phyloP scores from a whole-genome alignment of 2,888 invertebrate species.

The Nipponacmea schrenckii region DNA sequence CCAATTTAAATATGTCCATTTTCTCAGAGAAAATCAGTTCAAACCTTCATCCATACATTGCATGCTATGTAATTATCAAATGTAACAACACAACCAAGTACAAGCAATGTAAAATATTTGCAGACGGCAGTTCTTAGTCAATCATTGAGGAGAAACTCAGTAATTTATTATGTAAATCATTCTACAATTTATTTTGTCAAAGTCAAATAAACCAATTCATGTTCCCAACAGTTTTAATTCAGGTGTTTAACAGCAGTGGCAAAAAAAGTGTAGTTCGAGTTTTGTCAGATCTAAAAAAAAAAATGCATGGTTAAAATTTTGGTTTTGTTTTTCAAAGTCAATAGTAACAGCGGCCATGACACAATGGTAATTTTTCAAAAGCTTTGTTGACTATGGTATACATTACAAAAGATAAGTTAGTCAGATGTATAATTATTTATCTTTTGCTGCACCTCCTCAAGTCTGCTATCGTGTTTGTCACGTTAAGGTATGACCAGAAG shows the following conservation, averaged over 20 bases:
- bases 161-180: conserved; percentile 1
- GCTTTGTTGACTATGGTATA: background rate
- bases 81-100: no score
- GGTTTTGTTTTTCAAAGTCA: conserved; percentile 1
- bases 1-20: no score
- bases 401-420: conserved; percentile 6
- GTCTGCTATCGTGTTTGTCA: background rate
- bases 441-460: background rate
- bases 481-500: background rate
- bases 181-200: background rate
- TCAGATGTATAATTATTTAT: conserved; percentile 7
- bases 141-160: background rate
- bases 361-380: conserved; percentile 4
- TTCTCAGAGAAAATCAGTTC: no score
- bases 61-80: no score
- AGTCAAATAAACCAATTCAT: background rate
- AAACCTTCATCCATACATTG: no score
- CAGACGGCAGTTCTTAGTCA: no score
- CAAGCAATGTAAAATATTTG: no score
- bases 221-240: background rate
- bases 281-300: background rate
- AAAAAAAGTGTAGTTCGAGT: background rate
- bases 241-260: background rate
- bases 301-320: background rate
- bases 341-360: background rate